These are phyloP conservation scores for Epinephelus awoara DNA, from an alignment of 2,797 vertebrate genomes.

Conservation along the genomic window DNA sequence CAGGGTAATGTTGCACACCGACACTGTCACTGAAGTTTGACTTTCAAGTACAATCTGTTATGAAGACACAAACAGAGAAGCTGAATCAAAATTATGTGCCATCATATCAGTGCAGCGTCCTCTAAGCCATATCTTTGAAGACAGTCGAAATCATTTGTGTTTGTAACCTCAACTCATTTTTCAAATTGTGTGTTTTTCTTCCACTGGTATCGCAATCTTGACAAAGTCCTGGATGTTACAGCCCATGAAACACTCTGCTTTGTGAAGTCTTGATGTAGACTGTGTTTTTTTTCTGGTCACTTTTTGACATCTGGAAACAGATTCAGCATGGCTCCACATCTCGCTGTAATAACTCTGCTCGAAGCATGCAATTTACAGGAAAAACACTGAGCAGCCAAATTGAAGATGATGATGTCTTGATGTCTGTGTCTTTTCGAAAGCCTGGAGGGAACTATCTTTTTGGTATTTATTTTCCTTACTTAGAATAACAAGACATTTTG, in stretches of 20 bases:
- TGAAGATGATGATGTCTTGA: not conserved
- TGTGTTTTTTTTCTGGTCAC: not conserved
- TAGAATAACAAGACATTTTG: conserved; percentile 10
- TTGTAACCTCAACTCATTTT: conserved; percentile 13
- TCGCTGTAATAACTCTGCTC: conserved; percentile 16
- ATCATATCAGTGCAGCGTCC: conserved; percentile 37
- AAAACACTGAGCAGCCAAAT: conserved; percentile 26
- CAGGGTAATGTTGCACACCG: conserved; percentile 9
- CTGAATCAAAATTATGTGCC: conserved; percentile 19
- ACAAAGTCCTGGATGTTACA: conserved; percentile 33
- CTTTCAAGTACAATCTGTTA: conserved; percentile 18
- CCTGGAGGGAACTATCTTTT: conserved; percentile 10
- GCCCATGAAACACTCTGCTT: not conserved
- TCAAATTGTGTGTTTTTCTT: not conserved
- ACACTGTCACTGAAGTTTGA: conserved; percentile 14
- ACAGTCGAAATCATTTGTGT: conserved; percentile 10
- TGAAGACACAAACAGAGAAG: conserved; percentile 6
- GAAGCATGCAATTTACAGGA: conserved; percentile 42
- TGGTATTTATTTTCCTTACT: conserved; percentile 18
- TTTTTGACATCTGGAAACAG: conserved; percentile 25
- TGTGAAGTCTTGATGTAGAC: conserved; percentile 10
- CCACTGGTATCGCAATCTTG: not conserved
- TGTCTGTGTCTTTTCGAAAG: conserved; percentile 14
- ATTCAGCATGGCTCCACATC: conserved; percentile 23
- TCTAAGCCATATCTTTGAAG: conserved; percentile 59